Evolutionary conservation across 1,140 invertebrate species (phyloP), one percentile per base, ranked within the genome.

Genomic region (Mizuhopecten yessoensis): DNA sequence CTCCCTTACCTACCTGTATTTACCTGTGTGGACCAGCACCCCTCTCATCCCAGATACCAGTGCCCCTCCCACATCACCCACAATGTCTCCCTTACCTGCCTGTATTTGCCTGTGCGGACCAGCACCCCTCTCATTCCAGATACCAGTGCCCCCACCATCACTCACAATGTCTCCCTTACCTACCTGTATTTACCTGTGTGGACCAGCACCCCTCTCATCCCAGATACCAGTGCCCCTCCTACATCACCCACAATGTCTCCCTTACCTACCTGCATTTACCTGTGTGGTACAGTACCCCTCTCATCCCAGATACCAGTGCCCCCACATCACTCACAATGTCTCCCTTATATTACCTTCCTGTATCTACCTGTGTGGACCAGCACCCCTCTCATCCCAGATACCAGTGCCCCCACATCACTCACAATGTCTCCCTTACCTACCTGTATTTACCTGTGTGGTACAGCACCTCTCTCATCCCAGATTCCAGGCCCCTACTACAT

Each of bases 111-210:
- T 29, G n/a, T 29, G 5, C n/a, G 9, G 5, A 33, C 29, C 42
- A 20, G 29, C 87, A 34, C 13, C 17, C 33, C 42, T 36, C 86
- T 39, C 92, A 97, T 96, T n/a, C 96, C 96, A 93, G 96, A 97
- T 96, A 97, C 97, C 86, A 97, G 97, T 29, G 97, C 97, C 86
- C 97, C 92, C 13, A 97, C 97, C 92, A 97, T 95, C 45, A 97
- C 96, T 13, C 97, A n/a, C n/a, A n/a, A n/a, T n/a, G n/a, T n/a
- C n/a, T n/a, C 97, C 45, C 94, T 93, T 88, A 97, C 95, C 13
- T 97, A 39, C 36, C 36, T 39, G 36, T 5, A 7, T 39, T 39
- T 39, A 39, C 36, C 36, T 39, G 36, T 97, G 95, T 95, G 94
- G 15, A 95, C 93, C 94, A 97, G 97, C 34, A 97, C 97, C 20